A percentile compares a stretch with the other conserved stretches of the same genome.
Evolutionary conservation across 2,888 invertebrate genomes (phyloP).

Genomic region (Pheosia tremula): DNA sequence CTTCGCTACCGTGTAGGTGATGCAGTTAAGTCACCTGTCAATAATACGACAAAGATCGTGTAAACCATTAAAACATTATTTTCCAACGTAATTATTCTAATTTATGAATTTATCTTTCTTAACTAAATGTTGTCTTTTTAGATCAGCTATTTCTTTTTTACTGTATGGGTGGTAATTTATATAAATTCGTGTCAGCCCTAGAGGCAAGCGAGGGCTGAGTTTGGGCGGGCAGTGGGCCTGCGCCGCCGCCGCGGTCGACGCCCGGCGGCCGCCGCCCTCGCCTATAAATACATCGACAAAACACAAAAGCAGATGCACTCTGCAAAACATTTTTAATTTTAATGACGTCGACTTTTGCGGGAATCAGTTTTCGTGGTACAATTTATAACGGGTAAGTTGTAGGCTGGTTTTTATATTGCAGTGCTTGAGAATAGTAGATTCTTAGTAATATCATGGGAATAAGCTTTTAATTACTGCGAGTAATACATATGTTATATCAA

Average conservation of each 20-base stretch:
- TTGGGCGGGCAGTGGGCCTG: conserved; percentile 31
- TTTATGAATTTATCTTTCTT: no score
- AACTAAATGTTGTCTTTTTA: no score
- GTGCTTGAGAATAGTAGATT: no score
- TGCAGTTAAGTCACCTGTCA: no score
- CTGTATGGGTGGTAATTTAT: background rate
- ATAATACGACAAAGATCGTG: no score
- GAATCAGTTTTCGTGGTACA: conserved; percentile 36
- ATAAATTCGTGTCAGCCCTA: conserved; percentile 1
- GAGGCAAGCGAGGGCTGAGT: conserved; percentile 26
- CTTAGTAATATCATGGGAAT: background rate
- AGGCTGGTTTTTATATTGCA: no score
- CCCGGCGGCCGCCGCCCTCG: conserved; percentile 53
- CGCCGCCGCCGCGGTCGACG: conserved; percentile 43
- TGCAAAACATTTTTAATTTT: conserved; percentile 56
- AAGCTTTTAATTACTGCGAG: background rate
- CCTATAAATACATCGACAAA: conserved; percentile 72
- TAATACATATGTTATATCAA: background rate
- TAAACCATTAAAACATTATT: no score
- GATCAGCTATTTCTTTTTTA: no score
- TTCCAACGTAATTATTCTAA: no score
- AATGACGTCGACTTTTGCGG: conserved; percentile 58
- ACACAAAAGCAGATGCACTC: conserved; percentile 68
- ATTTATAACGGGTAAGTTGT: background rate
- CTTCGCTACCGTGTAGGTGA: no score